These are phyloP conservation scores for Sphaeridia pumilis DNA, from an alignment of 2,888 invertebrate species.

Conservation along the genomic window DNA sequence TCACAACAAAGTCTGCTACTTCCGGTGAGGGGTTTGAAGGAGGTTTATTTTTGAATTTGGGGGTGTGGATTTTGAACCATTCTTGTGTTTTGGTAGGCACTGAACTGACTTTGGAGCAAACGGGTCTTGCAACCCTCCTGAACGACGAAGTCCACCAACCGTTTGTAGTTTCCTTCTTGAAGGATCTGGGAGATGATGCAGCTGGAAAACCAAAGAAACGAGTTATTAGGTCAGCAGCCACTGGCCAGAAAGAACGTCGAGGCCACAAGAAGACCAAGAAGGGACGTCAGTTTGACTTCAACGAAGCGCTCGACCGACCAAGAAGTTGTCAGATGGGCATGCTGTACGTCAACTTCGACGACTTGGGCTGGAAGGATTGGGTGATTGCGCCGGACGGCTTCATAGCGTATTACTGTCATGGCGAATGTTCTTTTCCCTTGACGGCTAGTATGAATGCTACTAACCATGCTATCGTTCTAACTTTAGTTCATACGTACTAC, in stretches of 20 bases:
- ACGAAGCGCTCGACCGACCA: slow-evolving; percentile 38
- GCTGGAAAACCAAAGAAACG: slow-evolving; percentile 38
- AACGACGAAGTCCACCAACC: slow-evolving; percentile 67
- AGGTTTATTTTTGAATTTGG: no score
- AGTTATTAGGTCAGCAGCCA: slow-evolving; percentile 26
- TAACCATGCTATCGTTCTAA: slow-evolving; percentile 92
- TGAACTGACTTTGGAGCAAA: slow-evolving; percentile 70
- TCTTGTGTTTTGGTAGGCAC: no score
- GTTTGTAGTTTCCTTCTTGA: slow-evolving; percentile 72
- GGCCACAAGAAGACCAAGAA: slow-evolving; percentile 30
- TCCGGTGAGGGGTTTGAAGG: no score
- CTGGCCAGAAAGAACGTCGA: slow-evolving; percentile 12
- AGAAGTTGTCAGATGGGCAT: slow-evolving; percentile 79
- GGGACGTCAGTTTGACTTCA: slow-evolving; percentile 27
- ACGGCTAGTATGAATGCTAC: slow-evolving; percentile 91
- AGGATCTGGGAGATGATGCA: no score
- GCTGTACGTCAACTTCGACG: slow-evolving; percentile 80
- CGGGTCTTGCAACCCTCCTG: slow-evolving; percentile 62
- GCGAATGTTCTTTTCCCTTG: slow-evolving; percentile 85
- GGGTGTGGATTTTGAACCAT: no score
- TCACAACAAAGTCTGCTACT: neutral
- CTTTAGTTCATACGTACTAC: slow-evolving; percentile 60
- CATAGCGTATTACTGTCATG: slow-evolving; percentile 84
- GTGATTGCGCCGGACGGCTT: slow-evolving; percentile 93
- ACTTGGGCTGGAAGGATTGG: slow-evolving; percentile 58